Percentiles rank a stretch among this genome's conserved stretches.
phyloP scores from a whole-genome alignment of 2,888 invertebrate species.

The Tetanocera ferruginea region DNA sequence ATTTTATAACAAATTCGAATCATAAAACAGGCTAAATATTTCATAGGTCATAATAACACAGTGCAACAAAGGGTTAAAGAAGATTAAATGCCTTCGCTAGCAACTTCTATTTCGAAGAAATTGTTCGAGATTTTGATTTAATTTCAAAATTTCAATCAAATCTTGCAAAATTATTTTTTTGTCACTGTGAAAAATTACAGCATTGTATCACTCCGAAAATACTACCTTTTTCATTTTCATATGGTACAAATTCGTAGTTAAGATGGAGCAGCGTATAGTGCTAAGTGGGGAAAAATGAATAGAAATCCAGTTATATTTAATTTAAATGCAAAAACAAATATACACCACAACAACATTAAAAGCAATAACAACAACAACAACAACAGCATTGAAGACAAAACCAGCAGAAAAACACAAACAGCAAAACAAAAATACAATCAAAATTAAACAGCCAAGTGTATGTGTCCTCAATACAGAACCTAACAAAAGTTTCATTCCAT shows the following conservation, averaged over 20 bases:
- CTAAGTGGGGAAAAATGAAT: background rate
- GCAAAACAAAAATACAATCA: background rate
- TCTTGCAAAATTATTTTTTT: background rate
- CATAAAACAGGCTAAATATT: no score
- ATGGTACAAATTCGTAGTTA: background rate
- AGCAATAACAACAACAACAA: background rate
- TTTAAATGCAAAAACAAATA: background rate
- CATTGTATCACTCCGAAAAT: background rate
- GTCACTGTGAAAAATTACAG: background rate
- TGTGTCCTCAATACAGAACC: slow-evolving; percentile 18
- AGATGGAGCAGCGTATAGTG: background rate
- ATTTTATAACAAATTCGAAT: no score
- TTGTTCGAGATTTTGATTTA: no score
- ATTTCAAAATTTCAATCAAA: background rate
- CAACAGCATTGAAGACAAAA: background rate
- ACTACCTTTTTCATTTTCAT: slow-evolving; percentile 1
- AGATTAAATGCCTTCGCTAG: no score
- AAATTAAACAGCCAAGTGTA: background rate
- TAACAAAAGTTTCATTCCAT: background rate
- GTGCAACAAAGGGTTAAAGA: no score
- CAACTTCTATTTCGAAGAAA: no score
- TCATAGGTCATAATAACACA: no score
- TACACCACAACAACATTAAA: background rate
- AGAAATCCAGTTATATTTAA: slow-evolving; percentile 26
- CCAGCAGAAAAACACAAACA: background rate